phyloP scores from a whole-genome alignment of 1,140 invertebrate genomes.

The Acromyrmex heyeri region DNA sequence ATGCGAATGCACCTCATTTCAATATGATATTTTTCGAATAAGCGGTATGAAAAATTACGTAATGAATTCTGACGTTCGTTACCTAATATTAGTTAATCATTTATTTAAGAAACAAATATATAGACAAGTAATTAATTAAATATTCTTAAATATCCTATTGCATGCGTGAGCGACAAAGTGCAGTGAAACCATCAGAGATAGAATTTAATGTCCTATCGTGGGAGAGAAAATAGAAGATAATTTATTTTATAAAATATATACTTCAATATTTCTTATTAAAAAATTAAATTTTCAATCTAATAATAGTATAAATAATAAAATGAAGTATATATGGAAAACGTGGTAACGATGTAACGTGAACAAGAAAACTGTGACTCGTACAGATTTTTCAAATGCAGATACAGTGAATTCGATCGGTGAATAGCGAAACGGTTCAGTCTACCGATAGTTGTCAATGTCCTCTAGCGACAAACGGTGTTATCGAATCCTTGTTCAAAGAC shows the following conservation, averaged over 20 bases:
- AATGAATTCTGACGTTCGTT: background rate
- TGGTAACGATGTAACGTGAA: background rate
- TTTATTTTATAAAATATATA: constrained; percentile 2
- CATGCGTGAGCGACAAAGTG: background rate
- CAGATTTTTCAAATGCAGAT: constrained; percentile 39
- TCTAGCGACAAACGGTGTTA: constrained; percentile 53
- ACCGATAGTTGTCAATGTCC: constrained; percentile 40
- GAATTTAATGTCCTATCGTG: background rate
- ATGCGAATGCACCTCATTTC: constrained; percentile 14
- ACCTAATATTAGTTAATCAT: background rate
- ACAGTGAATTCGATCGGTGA: constrained; percentile 36
- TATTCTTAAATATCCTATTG: background rate
- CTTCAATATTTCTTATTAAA: background rate
- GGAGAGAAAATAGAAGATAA: background rate
- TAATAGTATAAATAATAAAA: background rate
- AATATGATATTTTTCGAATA: background rate
- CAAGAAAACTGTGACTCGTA: background rate
- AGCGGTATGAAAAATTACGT: background rate
- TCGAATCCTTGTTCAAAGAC: constrained; percentile 62
- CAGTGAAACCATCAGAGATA: background rate
- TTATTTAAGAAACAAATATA: background rate
- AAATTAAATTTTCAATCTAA: background rate
- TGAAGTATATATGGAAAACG: background rate
- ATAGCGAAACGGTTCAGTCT: constrained; percentile 25
- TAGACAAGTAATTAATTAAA: background rate